phyloP scores from a whole-genome alignment of 1,140 invertebrate genomes.

The Cyrtorhinus lividipennis region DNA sequence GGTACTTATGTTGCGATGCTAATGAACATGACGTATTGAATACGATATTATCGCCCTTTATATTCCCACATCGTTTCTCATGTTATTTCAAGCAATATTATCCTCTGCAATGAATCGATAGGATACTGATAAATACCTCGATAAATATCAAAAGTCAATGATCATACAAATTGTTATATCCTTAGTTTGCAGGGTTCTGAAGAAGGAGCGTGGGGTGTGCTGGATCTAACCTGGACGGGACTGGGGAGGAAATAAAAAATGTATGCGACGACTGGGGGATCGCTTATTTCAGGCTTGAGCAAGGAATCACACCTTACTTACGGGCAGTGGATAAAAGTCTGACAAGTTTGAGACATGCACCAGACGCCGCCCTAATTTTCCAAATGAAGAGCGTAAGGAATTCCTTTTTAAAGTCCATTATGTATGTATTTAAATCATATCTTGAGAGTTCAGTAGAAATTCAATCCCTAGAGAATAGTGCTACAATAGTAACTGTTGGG shows the following conservation, averaged over 20 bases:
- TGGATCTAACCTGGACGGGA: slow-evolving; percentile 52
- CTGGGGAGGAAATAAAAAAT: slow-evolving; percentile 35
- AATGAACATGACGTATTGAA: too few relatives aligned
- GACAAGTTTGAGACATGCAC: slow-evolving; percentile 42
- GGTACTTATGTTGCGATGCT: too few relatives aligned
- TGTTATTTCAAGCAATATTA: too few relatives aligned
- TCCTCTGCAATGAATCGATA: too few relatives aligned
- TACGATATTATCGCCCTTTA: too few relatives aligned
- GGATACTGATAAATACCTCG: too few relatives aligned
- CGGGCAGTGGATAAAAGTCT: slow-evolving; percentile 47
- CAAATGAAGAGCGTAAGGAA: slow-evolving; percentile 41
- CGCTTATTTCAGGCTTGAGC: slow-evolving; percentile 39
- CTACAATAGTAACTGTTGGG: too few relatives aligned
- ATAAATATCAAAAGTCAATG: too few relatives aligned
- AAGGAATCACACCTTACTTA: slow-evolving; percentile 44
- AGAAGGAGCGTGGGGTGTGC: slow-evolving; percentile 39
- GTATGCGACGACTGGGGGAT: slow-evolving; percentile 34
- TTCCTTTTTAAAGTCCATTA: neutral
- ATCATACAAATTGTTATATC: too few relatives aligned
- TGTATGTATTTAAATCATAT: neutral
- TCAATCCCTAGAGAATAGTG: too few relatives aligned
- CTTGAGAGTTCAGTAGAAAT: too few relatives aligned
- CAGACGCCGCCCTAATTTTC: slow-evolving; percentile 58
- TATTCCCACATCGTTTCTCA: too few relatives aligned
- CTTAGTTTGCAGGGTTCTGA: slow-evolving; percentile 42